Conservation (phyloP, 1,140 invertebrate genomes). For the Drosophila kohkoa region DNA sequence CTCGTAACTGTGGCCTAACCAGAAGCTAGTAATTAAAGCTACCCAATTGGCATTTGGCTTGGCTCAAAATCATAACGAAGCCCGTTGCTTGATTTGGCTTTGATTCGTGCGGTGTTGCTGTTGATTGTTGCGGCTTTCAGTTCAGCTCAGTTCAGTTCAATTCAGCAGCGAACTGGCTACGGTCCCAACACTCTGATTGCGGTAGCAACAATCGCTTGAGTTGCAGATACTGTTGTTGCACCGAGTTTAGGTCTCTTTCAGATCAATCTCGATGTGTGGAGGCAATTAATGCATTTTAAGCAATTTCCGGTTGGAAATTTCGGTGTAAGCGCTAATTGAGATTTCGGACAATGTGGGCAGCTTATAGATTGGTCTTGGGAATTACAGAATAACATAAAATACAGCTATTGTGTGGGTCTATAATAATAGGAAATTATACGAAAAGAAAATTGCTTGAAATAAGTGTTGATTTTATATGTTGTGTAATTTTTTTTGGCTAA, state of each 20-base stretch:
- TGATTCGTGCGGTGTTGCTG: constrained; percentile 40
- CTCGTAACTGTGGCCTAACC: constrained; percentile 1
- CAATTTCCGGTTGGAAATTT: constrained; percentile 62
- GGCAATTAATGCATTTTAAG: constrained; percentile 48
- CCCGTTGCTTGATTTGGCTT: constrained; percentile 27
- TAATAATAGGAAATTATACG: too few relatives aligned
- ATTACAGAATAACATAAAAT: constrained; percentile 6
- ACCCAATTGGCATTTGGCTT: constrained; percentile 30
- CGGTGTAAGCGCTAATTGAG: constrained; percentile 52
- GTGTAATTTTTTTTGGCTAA: too few relatives aligned
- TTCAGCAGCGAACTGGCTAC: neutral
- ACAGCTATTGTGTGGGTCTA: too few relatives aligned
- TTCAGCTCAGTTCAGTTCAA: neutral
- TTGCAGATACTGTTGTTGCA: neutral
- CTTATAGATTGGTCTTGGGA: constrained; percentile 17
- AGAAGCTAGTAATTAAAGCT: constrained; percentile 40
- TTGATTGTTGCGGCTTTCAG: constrained; percentile 47
- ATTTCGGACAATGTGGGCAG: constrained; percentile 25
- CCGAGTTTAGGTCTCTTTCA: constrained; percentile 4
- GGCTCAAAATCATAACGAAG: constrained; percentile 42
- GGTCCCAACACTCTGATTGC: neutral
- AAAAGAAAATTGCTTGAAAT: too few relatives aligned
- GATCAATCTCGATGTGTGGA: constrained; percentile 2
- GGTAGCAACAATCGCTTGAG: constrained; percentile 13
- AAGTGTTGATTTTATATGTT: too few relatives aligned